Base-by-base conservation (phyloP, 2,797 vertebrate species). In the Lateolabrax maculatus region DNA sequence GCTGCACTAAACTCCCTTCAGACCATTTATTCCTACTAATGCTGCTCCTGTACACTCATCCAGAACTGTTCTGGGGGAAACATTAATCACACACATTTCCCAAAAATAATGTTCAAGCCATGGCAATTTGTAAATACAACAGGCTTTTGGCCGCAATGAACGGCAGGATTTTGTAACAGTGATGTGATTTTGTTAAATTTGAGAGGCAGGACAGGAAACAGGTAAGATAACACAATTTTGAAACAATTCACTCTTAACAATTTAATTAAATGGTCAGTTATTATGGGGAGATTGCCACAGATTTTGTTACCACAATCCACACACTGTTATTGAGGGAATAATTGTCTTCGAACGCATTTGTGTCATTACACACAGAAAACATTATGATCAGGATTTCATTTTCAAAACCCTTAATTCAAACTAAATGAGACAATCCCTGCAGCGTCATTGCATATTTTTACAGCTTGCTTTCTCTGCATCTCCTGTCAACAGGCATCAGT, bases 21-120 rank as follows among this genome's bases (percentile, higher is more conserved):
- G 48, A 87, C 49, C 58, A 67, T 73, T 73, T 34, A 71, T 65
- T 78, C 25, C 16, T 66, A 61, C 69, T 77, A 64, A 69, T 70
- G 34, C 62, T 48, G 60, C 58, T 25, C 76, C 66, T 56, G 48
- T 56, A 37, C 19, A 36, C 63, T 80, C 65, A 76, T 79, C 53
- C 39, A 57, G 67, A 75, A 74, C 62, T 27, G 69, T 77, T 82
- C 57, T 34, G 43, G 51, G 66, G 63, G 29, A 49, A 52, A 69
- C 58, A 58, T 66, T 77, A n/a, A n/a, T 64, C 68, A 9, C 21
- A 63, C 58, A 71, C 31, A 73, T 78, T 58, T 74, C 44, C 49
- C 49, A 36, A 52, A 73, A 68, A 64, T 27, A 56, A 39, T 70
- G 46, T 25, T 41, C 10, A 1, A 69, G 67, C 53, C 9, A 41